Conservation (phyloP, 2,888 invertebrate genomes). For the Ditula angustiorana region DNA sequence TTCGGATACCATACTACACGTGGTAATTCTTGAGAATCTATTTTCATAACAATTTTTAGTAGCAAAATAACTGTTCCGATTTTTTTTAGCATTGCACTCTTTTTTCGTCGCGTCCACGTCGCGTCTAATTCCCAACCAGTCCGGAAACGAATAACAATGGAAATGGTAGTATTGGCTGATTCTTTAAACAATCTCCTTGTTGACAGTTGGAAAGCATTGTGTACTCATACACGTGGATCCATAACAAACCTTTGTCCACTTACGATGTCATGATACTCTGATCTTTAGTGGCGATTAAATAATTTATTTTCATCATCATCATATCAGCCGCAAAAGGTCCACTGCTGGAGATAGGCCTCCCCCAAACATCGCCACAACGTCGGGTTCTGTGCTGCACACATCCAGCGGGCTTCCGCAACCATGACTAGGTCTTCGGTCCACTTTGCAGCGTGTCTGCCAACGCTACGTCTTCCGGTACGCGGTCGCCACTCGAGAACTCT, state of each 20-base stretch:
- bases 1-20: slow-evolving; percentile 62
- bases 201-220: background rate
- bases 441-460: too few relatives aligned
- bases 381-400: too few relatives aligned
- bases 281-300: too few relatives aligned
- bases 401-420: too few relatives aligned
- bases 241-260: background rate
- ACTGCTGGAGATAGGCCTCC: too few relatives aligned
- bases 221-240: background rate
- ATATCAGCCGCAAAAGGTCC: too few relatives aligned
- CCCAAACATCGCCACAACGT: too few relatives aligned
- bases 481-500: too few relatives aligned
- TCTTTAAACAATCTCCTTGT: background rate
- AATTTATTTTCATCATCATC: too few relatives aligned
- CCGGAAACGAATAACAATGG: background rate
- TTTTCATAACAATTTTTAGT: background rate
- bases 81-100: background rate
- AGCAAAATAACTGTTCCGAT: background rate
- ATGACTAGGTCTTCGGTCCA: too few relatives aligned
- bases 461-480: too few relatives aligned
- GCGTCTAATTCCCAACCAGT: background rate
- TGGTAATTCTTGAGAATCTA: slow-evolving; percentile 48
- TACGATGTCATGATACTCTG: background rate
- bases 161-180: background rate
- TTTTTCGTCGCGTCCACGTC: background rate